These are phyloP conservation scores for Acestrorhynchus altus DNA, from an alignment of 2,797 vertebrate species.

Conservation along the genomic window DNA sequence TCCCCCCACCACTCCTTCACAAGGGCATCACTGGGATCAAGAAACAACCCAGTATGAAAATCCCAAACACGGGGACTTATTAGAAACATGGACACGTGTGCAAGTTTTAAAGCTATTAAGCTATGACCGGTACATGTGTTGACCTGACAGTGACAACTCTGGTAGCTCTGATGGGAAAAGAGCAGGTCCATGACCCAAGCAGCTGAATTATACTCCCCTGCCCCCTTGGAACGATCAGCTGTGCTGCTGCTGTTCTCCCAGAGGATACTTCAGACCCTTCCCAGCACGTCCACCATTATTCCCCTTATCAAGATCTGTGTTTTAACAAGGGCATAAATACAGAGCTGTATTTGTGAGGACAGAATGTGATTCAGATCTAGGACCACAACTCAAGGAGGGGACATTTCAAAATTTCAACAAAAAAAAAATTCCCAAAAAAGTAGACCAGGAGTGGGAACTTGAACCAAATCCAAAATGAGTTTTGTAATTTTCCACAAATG, in stretches of 20 bases:
- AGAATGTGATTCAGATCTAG: background rate
- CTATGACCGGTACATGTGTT: background rate
- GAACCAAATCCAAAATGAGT: background rate
- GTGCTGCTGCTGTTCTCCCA: conserved; percentile 51
- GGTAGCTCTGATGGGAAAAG: conserved; percentile 38
- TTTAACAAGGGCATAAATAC: background rate
- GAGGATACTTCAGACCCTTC: conserved; percentile 46
- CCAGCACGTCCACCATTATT: conserved; percentile 45
- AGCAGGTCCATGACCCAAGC: conserved; percentile 44
- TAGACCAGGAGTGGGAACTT: background rate
- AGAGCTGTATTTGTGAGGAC: background rate
- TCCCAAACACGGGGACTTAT: conserved; percentile 54
- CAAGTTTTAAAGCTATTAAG: conserved; percentile 36
- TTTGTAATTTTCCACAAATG: background rate
- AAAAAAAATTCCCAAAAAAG: background rate
- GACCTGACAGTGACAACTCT: conserved; percentile 25
- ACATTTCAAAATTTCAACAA: background rate
- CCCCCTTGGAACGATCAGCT: conserved; percentile 54
- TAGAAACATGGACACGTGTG: conserved; percentile 23
- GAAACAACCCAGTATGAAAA: conserved; percentile 58
- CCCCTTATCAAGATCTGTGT: background rate
- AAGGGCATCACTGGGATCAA: conserved; percentile 18
- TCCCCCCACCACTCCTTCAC: background rate
- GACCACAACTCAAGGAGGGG: background rate
- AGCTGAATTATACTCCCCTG: background rate